These are phyloP conservation scores for Pristionchus exspectatus DNA, from an alignment of 2,888 invertebrate species.

Conservation along the genomic window DNA sequence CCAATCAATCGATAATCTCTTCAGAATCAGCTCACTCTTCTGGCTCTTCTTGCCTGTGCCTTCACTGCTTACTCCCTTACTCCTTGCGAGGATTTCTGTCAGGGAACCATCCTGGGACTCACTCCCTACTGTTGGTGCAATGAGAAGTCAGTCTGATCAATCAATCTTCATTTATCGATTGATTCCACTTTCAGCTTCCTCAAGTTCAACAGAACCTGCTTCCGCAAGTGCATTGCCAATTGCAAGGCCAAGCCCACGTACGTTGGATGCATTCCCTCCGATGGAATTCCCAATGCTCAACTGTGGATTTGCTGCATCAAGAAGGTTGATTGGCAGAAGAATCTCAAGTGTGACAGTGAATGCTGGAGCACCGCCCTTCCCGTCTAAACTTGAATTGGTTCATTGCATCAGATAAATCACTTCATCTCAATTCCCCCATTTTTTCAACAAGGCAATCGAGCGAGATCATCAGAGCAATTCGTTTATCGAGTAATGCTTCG, in stretches of 20 bases:
- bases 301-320: constrained; percentile 8
- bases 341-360: not conserved
- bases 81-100: constrained; percentile 13
- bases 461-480: too few species aligned
- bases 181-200: not conserved
- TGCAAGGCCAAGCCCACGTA: not conserved
- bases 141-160: constrained; percentile 6
- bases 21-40: constrained; percentile 7
- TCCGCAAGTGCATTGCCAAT: constrained; percentile 7
- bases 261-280: not conserved
- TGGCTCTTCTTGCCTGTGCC: constrained; percentile 1
- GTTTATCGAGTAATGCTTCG: too few species aligned
- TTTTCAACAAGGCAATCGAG: too few species aligned
- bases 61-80: constrained; percentile 7
- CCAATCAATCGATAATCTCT: not conserved
- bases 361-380: too few species aligned
- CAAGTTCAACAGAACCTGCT: constrained; percentile 7
- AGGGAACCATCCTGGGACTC: constrained; percentile 1
- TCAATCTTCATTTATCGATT: not conserved
- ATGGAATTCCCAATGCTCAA: constrained; percentile 13
- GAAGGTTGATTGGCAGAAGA: not conserved
- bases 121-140: not conserved
- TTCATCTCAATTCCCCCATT: too few species aligned
- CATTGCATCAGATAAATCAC: too few species aligned
- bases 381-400: too few species aligned